Base-by-base conservation (phyloP, 37 sponge, comb jelly and placozoan species). In the Dysidea cf. avara region DNA sequence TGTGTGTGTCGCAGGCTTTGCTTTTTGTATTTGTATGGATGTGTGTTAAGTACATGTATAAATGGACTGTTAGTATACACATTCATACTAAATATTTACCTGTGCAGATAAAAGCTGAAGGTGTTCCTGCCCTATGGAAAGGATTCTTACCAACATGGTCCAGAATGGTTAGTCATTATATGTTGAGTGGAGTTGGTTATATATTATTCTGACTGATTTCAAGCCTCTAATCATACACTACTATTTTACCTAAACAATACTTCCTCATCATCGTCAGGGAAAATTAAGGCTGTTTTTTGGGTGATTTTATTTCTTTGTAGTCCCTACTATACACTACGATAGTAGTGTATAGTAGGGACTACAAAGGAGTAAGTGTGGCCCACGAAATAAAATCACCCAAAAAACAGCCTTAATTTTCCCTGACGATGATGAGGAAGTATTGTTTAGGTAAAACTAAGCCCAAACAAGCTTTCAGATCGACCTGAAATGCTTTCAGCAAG, bases 121-220 rank as follows among this genome's bases (percentile, higher is more conserved):
- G 96, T 4, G 26, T 95, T 25, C 32, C 13, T 17, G 80, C 96
- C 18, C 56, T 95, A 18, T 95, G 83, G 37, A 88, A 93, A 78
- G 96, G 96, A 53, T 92, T 92, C 68, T 46, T 92, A 11, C 92
- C 96, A 46, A 88, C 47, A 21, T 95, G 89, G 89, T 43, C 77
- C 7, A 59, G 96, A 57, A 82, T 95, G 88, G 91, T 90, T 36
- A 66, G 86, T 34, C 26, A 21, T 64, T 2, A 22, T n/a, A n/a
- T n/a, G n/a, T n/a, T n/a, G n/a, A n/a, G n/a, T 25, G 6, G 24
- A 5, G 25, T 54, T 21, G 21, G 21, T 3, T 5, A 7, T 54
- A 21, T 54, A 25, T 54, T 4, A 29, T 31, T 31, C 20, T 18
- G 3, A 18, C 4, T 33, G 32, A 7, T 4, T 2, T 2, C 62